Percentiles rank a stretch among this genome's conserved stretches.
Evolutionary conservation across 2,797 vertebrate genomes (phyloP).

Genomic region (Dermochelys coriacea): DNA sequence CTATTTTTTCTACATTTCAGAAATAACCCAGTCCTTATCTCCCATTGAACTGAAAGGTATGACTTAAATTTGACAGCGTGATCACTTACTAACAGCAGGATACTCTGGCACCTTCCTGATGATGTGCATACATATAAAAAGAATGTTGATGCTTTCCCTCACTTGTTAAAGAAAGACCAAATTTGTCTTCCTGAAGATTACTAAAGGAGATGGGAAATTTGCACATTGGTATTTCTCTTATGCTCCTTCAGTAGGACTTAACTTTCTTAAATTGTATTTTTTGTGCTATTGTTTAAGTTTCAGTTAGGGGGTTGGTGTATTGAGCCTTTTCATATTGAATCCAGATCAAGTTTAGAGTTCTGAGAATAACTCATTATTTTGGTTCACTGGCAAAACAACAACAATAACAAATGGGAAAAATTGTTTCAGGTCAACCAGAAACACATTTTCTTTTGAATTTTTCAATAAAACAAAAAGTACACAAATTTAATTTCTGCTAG

Average conservation of each 20-base stretch:
- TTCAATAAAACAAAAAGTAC: not conserved
- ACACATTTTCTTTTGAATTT: not conserved
- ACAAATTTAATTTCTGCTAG: not conserved
- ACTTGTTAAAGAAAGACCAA: not conserved
- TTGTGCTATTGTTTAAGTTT: not conserved
- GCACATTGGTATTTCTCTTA: not conserved
- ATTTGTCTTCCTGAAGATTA: not conserved
- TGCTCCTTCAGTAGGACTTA: not conserved
- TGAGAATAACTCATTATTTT: not conserved
- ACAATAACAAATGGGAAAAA: not conserved
- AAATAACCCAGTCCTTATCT: not conserved
- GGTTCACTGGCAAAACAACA: not conserved
- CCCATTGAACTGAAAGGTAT: not conserved
- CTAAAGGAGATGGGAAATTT: not conserved
- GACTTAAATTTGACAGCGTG: not conserved
- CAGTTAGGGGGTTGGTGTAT: conserved; percentile 7
- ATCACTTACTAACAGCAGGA: not conserved
- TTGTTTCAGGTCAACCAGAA: not conserved
- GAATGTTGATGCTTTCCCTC: not conserved
- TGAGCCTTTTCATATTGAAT: not conserved
- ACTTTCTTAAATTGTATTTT: not conserved
- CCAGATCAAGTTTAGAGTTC: not conserved
- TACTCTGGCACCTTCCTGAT: not conserved
- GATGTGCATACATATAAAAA: not conserved
- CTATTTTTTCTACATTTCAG: not conserved